A percentile compares a stretch with the other conserved stretches of the same genome.
Evolutionary conservation across 2,888 invertebrate genomes (phyloP).

Genomic region (Orthosia cruda): DNA sequence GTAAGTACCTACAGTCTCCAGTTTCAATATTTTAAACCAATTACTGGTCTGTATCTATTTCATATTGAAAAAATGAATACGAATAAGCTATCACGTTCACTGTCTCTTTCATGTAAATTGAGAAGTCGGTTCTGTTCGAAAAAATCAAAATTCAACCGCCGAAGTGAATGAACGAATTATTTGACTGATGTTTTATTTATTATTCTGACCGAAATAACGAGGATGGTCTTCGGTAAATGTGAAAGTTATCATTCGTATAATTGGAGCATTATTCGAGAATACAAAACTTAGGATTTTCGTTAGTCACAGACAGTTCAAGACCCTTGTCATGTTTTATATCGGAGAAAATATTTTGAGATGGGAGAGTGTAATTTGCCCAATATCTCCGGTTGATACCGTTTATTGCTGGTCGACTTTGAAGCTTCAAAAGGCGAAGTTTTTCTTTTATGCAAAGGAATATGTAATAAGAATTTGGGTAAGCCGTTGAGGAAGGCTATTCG

Average conservation of each 20-base stretch:
- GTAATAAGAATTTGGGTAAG: conserved; percentile 51
- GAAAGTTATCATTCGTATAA: conserved; percentile 65
- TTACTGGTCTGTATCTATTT: conserved; percentile 41
- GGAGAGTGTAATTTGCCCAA: conserved; percentile 49
- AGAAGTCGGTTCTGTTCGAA: conserved; percentile 62
- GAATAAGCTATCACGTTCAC: conserved; percentile 69
- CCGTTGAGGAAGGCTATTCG: conserved; percentile 32
- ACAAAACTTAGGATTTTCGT: conserved; percentile 54
- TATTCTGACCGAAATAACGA: conserved; percentile 75
- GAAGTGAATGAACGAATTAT: conserved; percentile 78
- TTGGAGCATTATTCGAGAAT: conserved; percentile 62
- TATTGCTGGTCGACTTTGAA: conserved; percentile 41
- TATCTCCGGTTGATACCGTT: conserved; percentile 37
- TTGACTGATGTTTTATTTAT: conserved; percentile 78
- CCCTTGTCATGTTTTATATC: conserved; percentile 62
- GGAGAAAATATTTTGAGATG: conserved; percentile 46
- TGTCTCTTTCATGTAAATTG: conserved; percentile 74
- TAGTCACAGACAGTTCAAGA: conserved; percentile 50
- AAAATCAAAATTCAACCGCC: conserved; percentile 76
- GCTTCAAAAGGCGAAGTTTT: conserved; percentile 48
- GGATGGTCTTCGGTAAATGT: conserved; percentile 65
- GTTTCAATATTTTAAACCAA: conserved; percentile 48
- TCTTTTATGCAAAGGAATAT: conserved; percentile 29
- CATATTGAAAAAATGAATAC: conserved; percentile 65
- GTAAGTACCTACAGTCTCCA: background rate